Conservation (phyloP, 2,797 vertebrate species). For the Karalla daura region DNA sequence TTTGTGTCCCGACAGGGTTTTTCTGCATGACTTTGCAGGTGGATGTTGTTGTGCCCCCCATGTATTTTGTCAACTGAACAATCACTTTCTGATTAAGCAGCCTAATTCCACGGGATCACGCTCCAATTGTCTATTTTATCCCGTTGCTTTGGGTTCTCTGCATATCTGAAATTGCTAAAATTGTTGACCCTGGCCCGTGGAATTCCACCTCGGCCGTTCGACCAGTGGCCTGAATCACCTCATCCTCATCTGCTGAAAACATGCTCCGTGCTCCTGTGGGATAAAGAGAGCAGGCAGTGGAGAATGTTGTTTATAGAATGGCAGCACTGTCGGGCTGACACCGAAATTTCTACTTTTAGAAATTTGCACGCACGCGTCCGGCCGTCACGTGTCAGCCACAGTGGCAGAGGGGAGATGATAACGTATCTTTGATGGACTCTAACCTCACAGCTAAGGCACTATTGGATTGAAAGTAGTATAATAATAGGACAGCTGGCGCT, state of each 20-base stretch:
- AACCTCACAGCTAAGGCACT: background rate
- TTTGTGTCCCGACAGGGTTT: slow-evolving; percentile 67
- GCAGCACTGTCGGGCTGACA: slow-evolving; percentile 59
- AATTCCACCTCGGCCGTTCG: slow-evolving; percentile 68
- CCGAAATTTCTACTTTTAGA: slow-evolving; percentile 65
- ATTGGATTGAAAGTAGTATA: background rate
- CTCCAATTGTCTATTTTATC: slow-evolving; percentile 82
- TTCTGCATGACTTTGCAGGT: slow-evolving; percentile 82
- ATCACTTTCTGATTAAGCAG: slow-evolving; percentile 77
- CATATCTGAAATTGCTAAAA: slow-evolving; percentile 85
- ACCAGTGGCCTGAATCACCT: slow-evolving; percentile 59
- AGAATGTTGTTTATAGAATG: slow-evolving; percentile 78
- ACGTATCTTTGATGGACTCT: background rate
- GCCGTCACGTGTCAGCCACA: slow-evolving; percentile 13
- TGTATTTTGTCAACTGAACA: slow-evolving; percentile 78
- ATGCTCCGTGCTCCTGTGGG: slow-evolving; percentile 42
- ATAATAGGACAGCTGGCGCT: background rate
- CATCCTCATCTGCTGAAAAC: slow-evolving; percentile 68
- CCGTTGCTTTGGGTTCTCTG: slow-evolving; percentile 71
- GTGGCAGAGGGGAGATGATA: slow-evolving; percentile 5
- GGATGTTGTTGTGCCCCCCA: slow-evolving; percentile 68
- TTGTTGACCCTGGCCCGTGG: slow-evolving; percentile 75
- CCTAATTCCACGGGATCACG: slow-evolving; percentile 78
- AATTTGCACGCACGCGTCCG: slow-evolving; percentile 19
- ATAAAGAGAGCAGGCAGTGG: slow-evolving; percentile 64